These are phyloP conservation scores for Bufo bufo DNA, from an alignment of 2,113 vertebrate species.

Conservation along the genomic window DNA sequence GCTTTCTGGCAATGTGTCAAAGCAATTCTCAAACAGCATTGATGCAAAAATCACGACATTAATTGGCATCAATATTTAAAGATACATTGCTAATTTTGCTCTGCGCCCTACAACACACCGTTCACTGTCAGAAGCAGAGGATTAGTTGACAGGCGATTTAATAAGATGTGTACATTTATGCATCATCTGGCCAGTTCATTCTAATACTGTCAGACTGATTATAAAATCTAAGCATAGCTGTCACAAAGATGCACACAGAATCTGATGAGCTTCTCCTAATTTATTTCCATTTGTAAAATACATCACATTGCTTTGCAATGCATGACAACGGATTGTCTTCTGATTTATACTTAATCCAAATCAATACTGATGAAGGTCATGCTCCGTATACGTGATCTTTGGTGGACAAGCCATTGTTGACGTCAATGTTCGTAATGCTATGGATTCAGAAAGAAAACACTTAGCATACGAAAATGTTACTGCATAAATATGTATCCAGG, in stretches of 20 bases:
- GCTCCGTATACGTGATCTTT: neutral
- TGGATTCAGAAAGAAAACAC: too few relatives aligned
- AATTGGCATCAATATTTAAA: conserved; percentile 45
- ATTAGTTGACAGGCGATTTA: conserved; percentile 22
- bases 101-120: neutral
- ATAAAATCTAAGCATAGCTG: conserved; percentile 8
- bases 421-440: too few relatives aligned
- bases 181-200: conserved; percentile 4
- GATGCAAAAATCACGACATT: conserved; percentile 32
- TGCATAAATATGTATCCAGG: too few relatives aligned
- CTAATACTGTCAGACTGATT: conserved; percentile 26
- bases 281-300: neutral
- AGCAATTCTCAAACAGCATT: conserved; percentile 14
- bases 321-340: neutral
- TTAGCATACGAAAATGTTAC: too few relatives aligned
- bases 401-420: neutral
- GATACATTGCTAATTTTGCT: conserved; percentile 25
- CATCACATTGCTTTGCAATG: neutral
- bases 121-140: conserved; percentile 12
- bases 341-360: neutral
- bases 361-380: neutral
- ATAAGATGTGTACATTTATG: conserved; percentile 21
- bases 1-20: conserved; percentile 31
- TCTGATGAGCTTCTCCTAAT: neutral
- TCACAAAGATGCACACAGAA: neutral